Percentiles rank a stretch among this genome's conserved stretches.
These are phyloP conservation scores for Tenthredo livida DNA, from an alignment of 2,888 invertebrate genomes.

Conservation along the genomic window DNA sequence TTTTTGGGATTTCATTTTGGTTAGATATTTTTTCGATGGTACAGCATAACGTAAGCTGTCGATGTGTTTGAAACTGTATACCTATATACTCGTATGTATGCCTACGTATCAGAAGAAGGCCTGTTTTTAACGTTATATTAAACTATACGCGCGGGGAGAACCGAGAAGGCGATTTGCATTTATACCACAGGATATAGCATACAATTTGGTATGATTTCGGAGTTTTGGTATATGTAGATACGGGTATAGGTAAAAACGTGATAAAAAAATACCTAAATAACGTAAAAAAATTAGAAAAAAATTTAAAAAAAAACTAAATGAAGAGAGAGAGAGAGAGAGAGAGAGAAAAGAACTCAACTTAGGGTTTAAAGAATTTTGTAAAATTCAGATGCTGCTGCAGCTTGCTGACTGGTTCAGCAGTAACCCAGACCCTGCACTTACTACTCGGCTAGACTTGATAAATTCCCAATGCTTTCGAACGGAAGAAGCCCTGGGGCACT, in stretches of 20 bases:
- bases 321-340: neutral
- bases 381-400: slow-evolving; percentile 30
- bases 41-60: neutral
- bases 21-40: neutral
- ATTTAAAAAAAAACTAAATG: neutral
- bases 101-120: neutral
- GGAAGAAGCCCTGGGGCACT: slow-evolving; percentile 32
- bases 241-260: neutral
- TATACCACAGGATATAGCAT: neutral
- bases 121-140: slow-evolving; percentile 67
- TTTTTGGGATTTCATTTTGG: no score
- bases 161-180: slow-evolving; percentile 61
- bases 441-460: slow-evolving; percentile 77
- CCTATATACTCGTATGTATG: neutral
- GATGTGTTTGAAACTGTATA: neutral
- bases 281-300: neutral
- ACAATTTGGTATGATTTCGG: slow-evolving; percentile 6
- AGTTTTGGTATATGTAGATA: neutral
- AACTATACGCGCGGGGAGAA: slow-evolving; percentile 53
- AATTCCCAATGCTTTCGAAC: slow-evolving; percentile 62
- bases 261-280: neutral
- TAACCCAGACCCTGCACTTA: slow-evolving; percentile 73
- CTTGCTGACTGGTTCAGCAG: neutral
- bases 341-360: neutral
- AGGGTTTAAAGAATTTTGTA: slow-evolving; percentile 34